Conservation (phyloP, 1,140 invertebrate genomes). For the Cyrtorhinus lividipennis region DNA sequence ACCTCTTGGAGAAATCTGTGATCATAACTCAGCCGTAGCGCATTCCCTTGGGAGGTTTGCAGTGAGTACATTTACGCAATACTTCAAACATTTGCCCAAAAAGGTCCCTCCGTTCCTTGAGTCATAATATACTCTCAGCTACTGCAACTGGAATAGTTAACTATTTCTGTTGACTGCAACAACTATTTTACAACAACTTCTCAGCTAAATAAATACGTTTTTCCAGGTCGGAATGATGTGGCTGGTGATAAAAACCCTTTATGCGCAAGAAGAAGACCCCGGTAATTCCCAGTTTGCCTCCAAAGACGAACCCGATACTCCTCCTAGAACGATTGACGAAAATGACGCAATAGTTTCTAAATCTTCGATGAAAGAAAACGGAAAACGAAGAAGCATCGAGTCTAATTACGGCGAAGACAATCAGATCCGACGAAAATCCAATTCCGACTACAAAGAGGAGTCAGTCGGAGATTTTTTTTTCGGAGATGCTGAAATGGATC, state of each 20-base stretch:
- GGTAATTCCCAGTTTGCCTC: too few species aligned
- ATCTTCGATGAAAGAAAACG: not conserved
- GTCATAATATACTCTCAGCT: too few species aligned
- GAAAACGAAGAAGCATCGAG: not conserved
- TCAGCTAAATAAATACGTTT: too few species aligned
- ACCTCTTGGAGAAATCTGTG: slow-evolving; percentile 65
- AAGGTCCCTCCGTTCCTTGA: too few species aligned
- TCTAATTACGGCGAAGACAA: not conserved
- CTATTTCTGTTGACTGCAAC: too few species aligned
- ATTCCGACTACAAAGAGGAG: not conserved
- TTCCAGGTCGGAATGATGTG: slow-evolving; percentile 42
- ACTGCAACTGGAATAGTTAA: too few species aligned
- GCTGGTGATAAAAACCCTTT: slow-evolving; percentile 47
- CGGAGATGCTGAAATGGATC: slow-evolving; percentile 46
- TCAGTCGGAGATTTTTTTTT: slow-evolving; percentile 51
- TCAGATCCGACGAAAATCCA: slow-evolving; percentile 12
- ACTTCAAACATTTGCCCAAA: too few species aligned
- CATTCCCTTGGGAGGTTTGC: slow-evolving; percentile 49
- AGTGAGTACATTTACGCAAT: too few species aligned
- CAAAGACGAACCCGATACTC: too few species aligned
- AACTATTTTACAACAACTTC: too few species aligned
- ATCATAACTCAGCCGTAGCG: slow-evolving; percentile 72
- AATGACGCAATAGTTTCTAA: too few species aligned
- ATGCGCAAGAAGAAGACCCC: slow-evolving; percentile 11
- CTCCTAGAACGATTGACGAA: too few species aligned